Percentiles rank a stretch among this genome's conserved stretches.
Evolutionary conservation across 2,797 vertebrate genomes (phyloP).

Genomic region (Meriones psammophilus): DNA sequence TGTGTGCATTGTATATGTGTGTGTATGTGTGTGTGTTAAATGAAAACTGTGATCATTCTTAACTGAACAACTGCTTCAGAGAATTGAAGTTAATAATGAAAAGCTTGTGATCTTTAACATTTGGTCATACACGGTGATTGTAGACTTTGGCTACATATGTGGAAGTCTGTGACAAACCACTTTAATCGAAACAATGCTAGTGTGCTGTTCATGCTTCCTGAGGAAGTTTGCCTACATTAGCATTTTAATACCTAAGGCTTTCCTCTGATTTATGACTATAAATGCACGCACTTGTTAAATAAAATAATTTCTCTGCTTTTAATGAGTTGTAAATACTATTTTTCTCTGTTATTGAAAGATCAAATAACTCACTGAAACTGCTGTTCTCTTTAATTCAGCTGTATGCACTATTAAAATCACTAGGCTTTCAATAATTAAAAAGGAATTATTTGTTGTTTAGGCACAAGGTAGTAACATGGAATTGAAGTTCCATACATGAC

Average conservation of each 20-base stretch:
- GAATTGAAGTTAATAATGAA: slow-evolving; percentile 16
- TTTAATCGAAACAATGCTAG: neutral
- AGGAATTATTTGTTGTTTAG: slow-evolving; percentile 20
- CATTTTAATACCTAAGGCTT: slow-evolving; percentile 32
- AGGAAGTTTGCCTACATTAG: slow-evolving; percentile 41
- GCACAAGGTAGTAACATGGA: neutral
- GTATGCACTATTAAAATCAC: neutral
- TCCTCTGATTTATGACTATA: slow-evolving; percentile 42
- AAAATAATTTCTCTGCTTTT: slow-evolving; percentile 47
- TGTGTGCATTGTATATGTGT: neutral
- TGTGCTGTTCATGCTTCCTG: neutral
- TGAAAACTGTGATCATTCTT: neutral
- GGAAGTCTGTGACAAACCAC: neutral
- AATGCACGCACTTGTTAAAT: neutral
- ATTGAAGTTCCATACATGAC: neutral
- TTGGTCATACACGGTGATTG: slow-evolving; percentile 1
- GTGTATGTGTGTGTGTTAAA: neutral
- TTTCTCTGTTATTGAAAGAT: slow-evolving; percentile 15
- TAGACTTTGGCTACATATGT: neutral
- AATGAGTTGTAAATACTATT: slow-evolving; percentile 48
- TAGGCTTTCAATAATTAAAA: slow-evolving; percentile 10
- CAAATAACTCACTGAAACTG: slow-evolving; percentile 31
- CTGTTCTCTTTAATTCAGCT: neutral
- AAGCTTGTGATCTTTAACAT: neutral
- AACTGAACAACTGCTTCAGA: neutral